phyloP scores from a whole-genome alignment of 2,797 vertebrate genomes.

The Siniperca obscura region DNA sequence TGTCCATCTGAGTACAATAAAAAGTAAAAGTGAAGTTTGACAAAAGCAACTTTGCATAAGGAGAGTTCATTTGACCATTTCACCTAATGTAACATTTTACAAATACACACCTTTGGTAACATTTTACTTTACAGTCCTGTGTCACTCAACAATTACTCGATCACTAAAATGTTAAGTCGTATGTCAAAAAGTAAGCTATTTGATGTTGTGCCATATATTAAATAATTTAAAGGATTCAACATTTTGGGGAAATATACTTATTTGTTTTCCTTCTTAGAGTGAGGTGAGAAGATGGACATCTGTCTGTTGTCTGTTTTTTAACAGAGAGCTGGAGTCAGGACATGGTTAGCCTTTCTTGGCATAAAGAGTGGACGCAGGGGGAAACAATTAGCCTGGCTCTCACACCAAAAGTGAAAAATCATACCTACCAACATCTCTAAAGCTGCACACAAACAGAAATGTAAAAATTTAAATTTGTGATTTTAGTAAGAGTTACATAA shows the following conservation, averaged over 20 bases:
- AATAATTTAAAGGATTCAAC: background rate
- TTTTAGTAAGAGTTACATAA: no score
- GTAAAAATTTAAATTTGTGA: background rate
- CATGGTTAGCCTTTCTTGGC: background rate
- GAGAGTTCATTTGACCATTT: constrained; percentile 88
- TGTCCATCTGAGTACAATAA: constrained; percentile 72
- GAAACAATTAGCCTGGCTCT: background rate
- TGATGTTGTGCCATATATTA: background rate
- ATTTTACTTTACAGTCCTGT: constrained; percentile 82
- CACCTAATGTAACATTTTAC: constrained; percentile 86
- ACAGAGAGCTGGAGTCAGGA: background rate
- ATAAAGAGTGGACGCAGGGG: background rate
- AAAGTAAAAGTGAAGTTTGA: constrained; percentile 85
- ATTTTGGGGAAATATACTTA: background rate
- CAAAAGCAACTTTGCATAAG: constrained; percentile 91
- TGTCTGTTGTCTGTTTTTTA: background rate
- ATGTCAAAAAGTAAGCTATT: background rate
- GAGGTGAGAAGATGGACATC: background rate
- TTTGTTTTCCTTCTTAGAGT: background rate
- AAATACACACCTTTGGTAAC: constrained; percentile 77
- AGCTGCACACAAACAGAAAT: background rate
- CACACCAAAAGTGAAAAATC: background rate
- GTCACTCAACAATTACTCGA: constrained; percentile 77
- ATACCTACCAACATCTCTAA: background rate
- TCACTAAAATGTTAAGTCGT: background rate